Evolutionary conservation across 2,888 invertebrate genomes (phyloP).

Genomic region (Athalia rosae): DNA sequence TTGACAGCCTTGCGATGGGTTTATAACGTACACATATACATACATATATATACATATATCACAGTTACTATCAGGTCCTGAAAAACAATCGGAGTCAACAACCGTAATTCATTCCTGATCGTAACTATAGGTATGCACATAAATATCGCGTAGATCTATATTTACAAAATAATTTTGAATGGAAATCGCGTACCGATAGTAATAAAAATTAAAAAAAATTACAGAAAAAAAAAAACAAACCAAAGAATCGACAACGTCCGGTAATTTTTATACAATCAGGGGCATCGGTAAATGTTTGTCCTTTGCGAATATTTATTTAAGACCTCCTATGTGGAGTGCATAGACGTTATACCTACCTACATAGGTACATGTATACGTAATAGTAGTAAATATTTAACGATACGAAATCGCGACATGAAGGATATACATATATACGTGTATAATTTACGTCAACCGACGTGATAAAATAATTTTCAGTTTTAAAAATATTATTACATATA

Average conservation of each 20-base stretch:
- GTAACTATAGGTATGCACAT: not conserved
- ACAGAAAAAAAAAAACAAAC: not conserved
- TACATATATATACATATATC: not conserved
- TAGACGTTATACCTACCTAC: not conserved
- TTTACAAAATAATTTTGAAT: constrained; percentile 23
- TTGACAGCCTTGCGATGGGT: too few relatives aligned
- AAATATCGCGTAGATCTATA: not conserved
- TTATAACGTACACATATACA: not conserved
- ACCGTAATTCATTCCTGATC: constrained; percentile 41
- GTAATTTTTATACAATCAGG: constrained; percentile 29
- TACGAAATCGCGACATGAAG: too few relatives aligned
- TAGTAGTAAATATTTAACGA: not conserved
- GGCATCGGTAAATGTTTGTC: constrained; percentile 8
- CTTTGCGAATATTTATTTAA: constrained; percentile 3
- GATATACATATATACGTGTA: too few relatives aligned
- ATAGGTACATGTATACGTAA: not conserved
- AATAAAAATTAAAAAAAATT: not conserved
- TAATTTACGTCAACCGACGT: too few relatives aligned
- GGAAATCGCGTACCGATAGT: constrained; percentile 27
- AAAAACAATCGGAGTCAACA: constrained; percentile 29
- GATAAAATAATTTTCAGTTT: too few relatives aligned
- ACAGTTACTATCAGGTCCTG: constrained; percentile 14
- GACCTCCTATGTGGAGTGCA: not conserved
- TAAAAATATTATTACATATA: too few relatives aligned
- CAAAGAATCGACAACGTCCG: constrained; percentile 11